Base-by-base conservation (phyloP, 2,113 vertebrate genomes). In the Argyrosomus japonicus region DNA sequence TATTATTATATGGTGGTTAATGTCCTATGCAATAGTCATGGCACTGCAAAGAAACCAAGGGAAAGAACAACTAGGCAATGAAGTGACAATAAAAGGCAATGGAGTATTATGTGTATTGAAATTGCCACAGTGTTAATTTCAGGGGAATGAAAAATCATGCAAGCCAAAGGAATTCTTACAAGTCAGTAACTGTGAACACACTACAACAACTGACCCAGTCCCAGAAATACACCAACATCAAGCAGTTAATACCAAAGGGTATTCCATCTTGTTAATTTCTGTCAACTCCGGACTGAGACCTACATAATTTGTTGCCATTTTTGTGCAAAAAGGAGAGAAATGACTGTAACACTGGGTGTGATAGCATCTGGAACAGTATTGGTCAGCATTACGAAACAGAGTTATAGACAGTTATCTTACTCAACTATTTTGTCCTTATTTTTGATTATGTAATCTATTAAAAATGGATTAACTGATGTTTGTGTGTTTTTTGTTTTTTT, bases 381-480 rank as follows among this genome's bases (percentile, higher is more conserved):
- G 36, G 36, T 87, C 77, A 87, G 45, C 77, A 79, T 84, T 77
- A 65, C 62, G 77, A 48, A 82, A 79, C 27, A 69, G 40, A 77
- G 27, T 84, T 83, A 14, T 62, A 29, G 74, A 67, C 54, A 14
- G 43, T 79, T 64, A 21, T 68, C 63, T 81, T 85, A 60, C 79
- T 79, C 63, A 86, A 85, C 75, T 82, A 43, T 75, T 77, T 75
- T 86, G 84, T 87, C 2, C 76, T 25, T 81, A 12, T 87, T 76
- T 87, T 86, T 82, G 81, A 89, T 85, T 85, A 75, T 91, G 83
- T 85, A 56, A 87, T 86, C 84, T 86, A 93, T 90, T 89, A 91
- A 93, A 91, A 85, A 76, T 75, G 54, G 85, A 92, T 89, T 88
- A 87, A 92, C 76, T 82, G 48, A 82, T 36, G 47, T 50, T n/a